phyloP scores from a whole-genome alignment of 1,140 invertebrate genomes.

The Triops longicaudatus region DNA sequence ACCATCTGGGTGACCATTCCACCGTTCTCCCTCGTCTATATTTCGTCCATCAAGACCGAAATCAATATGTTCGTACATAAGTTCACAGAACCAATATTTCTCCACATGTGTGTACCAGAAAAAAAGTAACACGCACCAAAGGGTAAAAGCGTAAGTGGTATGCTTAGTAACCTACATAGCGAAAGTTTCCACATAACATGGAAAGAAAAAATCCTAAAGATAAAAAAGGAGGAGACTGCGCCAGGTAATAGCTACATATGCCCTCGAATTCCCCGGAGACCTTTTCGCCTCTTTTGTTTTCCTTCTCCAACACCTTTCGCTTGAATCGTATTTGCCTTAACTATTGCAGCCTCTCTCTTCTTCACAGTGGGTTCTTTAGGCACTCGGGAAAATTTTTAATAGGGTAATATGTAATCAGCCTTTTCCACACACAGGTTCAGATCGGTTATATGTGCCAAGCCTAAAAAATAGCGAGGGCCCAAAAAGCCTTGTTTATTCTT shows the following conservation, averaged over 20 bases:
- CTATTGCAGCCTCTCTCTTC: not conserved
- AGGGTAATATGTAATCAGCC: conserved; percentile 11
- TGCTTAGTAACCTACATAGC: not conserved
- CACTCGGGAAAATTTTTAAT: not conserved
- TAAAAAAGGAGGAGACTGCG: not conserved
- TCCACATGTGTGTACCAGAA: not conserved
- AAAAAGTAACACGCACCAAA: not conserved
- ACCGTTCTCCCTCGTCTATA: not conserved
- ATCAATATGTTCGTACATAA: not conserved
- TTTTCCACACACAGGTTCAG: not conserved
- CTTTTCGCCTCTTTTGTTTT: not conserved
- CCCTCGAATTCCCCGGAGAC: not conserved
- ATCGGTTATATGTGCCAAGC: not conserved
- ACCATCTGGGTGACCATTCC: not conserved
- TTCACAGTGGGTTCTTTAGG: not conserved
- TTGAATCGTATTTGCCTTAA: not conserved
- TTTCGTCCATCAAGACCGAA: not conserved
- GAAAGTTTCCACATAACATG: not conserved
- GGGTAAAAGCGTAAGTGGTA: not conserved
- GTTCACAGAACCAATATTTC: not conserved
- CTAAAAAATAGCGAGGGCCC: not conserved
- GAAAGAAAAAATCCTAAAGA: not conserved
- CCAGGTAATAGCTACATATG: not conserved
- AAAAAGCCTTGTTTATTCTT: not conserved
- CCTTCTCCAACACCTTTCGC: not conserved